A percentile compares a stretch with the other conserved stretches of the same genome.
Conservation (phyloP, 1,140 invertebrate species). For the Drosophila arizonae region DNA sequence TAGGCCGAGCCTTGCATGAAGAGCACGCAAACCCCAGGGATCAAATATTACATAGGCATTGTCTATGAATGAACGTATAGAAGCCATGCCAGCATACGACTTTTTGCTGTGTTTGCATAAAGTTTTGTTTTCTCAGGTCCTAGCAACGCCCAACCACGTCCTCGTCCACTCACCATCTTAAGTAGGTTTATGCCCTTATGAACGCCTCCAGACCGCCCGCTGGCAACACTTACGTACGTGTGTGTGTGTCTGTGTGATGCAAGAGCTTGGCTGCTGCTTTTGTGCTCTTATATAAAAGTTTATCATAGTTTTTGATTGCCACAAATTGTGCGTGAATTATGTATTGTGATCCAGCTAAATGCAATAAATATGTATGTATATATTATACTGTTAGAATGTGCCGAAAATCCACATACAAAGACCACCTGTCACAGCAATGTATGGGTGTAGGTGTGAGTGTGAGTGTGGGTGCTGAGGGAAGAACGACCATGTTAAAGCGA, state of each 20-base stretch:
- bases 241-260: neutral
- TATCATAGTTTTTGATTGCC: conserved; percentile 66
- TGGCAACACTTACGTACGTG: conserved; percentile 13
- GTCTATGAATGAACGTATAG: conserved; percentile 30
- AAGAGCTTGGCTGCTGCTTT: neutral
- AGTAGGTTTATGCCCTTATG: conserved; percentile 49
- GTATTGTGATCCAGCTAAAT: conserved; percentile 41
- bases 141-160: conserved; percentile 28
- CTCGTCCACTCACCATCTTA: conserved; percentile 4
- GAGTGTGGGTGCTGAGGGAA: neutral
- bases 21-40: neutral
- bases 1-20: neutral
- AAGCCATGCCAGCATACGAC: conserved; percentile 30
- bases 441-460: neutral
- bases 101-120: conserved; percentile 74
- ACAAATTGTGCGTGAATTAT: conserved; percentile 70
- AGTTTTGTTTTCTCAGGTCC: conserved; percentile 48
- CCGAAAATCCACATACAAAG: conserved; percentile 22
- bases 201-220: conserved; percentile 32
- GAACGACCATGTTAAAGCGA: conserved; percentile 22
- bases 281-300: conserved; percentile 54
- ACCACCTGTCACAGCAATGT: conserved; percentile 32
- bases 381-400: conserved; percentile 23
- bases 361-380: conserved; percentile 13
- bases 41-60: conserved; percentile 2